Conservation (phyloP, 2,888 invertebrate species). For the Ornithoptera alexandrae region DNA sequence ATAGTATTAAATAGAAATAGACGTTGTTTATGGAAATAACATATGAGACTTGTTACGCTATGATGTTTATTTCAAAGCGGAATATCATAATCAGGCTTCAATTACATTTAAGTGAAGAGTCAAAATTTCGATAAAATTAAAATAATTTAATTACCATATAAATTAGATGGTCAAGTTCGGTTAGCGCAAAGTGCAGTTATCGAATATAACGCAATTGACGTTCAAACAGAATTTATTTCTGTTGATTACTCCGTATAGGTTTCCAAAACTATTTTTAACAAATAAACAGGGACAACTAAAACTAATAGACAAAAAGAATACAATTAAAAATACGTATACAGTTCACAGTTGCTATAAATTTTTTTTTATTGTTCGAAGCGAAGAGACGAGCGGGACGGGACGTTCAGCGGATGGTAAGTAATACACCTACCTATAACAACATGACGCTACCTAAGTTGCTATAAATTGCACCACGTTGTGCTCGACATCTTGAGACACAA, state of each 20-base stretch:
- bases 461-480: too few relatives aligned
- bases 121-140: background rate
- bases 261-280: background rate
- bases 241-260: background rate
- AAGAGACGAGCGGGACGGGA: too few relatives aligned
- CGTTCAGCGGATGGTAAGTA: too few relatives aligned
- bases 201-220: background rate
- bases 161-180: background rate
- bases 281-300: background rate
- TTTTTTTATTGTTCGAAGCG: too few relatives aligned
- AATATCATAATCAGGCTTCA: background rate
- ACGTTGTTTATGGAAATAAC: background rate
- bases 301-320: background rate
- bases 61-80: background rate
- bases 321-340: too few relatives aligned
- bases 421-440: too few relatives aligned
- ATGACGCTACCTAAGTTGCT: too few relatives aligned
- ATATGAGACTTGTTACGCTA: background rate
- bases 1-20: background rate
- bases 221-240: background rate
- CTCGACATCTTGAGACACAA: too few relatives aligned
- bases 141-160: background rate
- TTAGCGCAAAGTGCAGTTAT: background rate
- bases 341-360: too few relatives aligned
- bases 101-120: background rate